These are phyloP conservation scores for Drosophila kambysellisi DNA, from an alignment of 2,888 invertebrate species.

Conservation along the genomic window DNA sequence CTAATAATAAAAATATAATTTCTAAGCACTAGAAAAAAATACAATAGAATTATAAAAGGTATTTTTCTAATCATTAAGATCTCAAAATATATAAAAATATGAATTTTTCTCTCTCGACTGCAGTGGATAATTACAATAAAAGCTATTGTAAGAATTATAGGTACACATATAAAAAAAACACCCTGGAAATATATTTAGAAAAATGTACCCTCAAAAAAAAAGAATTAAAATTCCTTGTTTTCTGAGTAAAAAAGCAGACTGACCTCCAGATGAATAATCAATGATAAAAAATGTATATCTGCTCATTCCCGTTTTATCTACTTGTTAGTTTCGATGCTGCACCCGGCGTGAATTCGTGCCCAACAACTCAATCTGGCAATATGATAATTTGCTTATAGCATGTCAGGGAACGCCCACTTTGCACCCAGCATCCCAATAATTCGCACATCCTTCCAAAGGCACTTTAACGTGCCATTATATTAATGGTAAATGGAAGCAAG, in stretches of 20 bases:
- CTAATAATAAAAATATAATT: neutral
- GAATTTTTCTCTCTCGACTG: no score
- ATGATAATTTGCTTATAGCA: conserved; percentile 46
- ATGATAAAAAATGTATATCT: neutral
- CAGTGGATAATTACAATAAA: no score
- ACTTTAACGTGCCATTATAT: conserved; percentile 47
- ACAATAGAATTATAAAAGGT: neutral
- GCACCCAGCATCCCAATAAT: conserved; percentile 29
- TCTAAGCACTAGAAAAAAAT: neutral
- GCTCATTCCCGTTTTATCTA: neutral
- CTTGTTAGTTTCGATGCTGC: neutral
- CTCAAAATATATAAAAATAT: no score
- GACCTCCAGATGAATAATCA: neutral
- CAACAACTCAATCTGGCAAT: conserved; percentile 51
- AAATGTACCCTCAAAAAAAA: no score
- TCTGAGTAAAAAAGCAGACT: neutral
- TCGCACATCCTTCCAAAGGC: conserved; percentile 56
- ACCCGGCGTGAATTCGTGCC: conserved; percentile 34
- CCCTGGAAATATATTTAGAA: no score
- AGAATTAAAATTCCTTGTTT: no score
- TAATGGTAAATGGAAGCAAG: conserved; percentile 38
- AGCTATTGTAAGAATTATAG: no score
- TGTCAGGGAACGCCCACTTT: conserved; percentile 47
- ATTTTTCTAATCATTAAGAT: neutral
- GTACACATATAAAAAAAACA: no score